Evolutionary conservation across 2,888 invertebrate species (phyloP), one percentile per base, ranked within the genome.

Genomic region (Choristoneura rosaceana): DNA sequence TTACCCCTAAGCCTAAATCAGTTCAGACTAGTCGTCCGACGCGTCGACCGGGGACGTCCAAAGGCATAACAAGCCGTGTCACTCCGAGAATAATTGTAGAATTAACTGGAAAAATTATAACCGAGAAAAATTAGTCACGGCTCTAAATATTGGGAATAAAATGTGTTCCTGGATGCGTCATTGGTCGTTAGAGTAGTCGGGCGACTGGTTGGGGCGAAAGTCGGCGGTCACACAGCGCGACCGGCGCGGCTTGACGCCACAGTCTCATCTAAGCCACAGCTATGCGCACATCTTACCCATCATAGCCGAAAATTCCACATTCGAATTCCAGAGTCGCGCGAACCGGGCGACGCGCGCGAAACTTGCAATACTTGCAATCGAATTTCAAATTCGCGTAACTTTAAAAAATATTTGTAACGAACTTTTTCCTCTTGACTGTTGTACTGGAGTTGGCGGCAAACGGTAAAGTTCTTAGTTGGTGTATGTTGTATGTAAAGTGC

Each of bases 141-240:
- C 80, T 81, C 87, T 86, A 84, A 88, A 87, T 85, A 85, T 87
- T 84, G 84, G 84, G 85, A 89, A 89, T 90, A 87, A 86, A 86
- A 74, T 75, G 82, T 85, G 86, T 90, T 92, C 91, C 93, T 92
- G 93, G 91, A 92, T 91, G 90, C 89, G 92, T 90, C 91, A 92
- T 89, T 81, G 82, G 84, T 92, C 86, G 90, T 74, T 81, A 78
- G 91, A 93, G 89, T 85, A 85, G 93, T 93, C 88, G 93, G 92
- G 92, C 93, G 92, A 93, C 92, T 89, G 91, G 93, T 94, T 91
- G 93, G 92, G 92, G 93, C 93, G 93, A 92, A 92, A 93, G 93
- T 93, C 92, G 90, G 84, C 86, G 90, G 90, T 87, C 87, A 89
- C 90, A 86, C 90, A 86, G 89, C 88, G 87, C 89, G 89, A 85